phyloP scores from a whole-genome alignment of 92 coral and sea anemone species.

The Epizoanthus fatuus region DNA sequence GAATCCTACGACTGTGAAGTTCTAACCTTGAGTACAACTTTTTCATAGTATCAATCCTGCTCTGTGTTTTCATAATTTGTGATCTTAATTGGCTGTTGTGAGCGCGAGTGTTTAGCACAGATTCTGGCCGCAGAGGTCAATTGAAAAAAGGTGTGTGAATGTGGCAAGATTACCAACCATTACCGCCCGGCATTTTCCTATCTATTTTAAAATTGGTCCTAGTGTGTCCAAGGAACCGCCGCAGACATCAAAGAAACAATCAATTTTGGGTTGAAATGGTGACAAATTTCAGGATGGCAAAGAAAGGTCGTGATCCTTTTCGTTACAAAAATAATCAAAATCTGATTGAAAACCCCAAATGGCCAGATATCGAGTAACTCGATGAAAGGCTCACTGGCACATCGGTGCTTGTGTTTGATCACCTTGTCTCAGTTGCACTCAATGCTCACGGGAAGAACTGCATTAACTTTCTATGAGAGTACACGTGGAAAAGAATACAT shows the following conservation, averaged over 20 bases:
- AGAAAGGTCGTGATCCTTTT: constrained; percentile 48
- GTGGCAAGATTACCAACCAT: not conserved
- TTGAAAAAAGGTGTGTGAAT: constrained; percentile 16
- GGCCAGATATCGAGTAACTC: constrained; percentile 4
- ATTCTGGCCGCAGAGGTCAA: constrained; percentile 31
- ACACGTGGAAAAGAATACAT: too few relatives aligned
- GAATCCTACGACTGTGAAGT: not conserved
- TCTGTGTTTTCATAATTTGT: not conserved
- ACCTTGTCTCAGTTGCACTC: not conserved
- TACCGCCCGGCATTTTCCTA: not conserved
- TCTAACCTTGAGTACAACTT: not conserved
- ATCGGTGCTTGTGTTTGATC: not conserved
- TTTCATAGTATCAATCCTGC: not conserved
- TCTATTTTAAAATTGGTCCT: not conserved
- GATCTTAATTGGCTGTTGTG: constrained; percentile 2
- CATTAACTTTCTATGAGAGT: too few relatives aligned
- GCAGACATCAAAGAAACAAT: constrained; percentile 28
- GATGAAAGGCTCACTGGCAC: constrained; percentile 14
- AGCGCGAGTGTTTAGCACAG: constrained; percentile 15
- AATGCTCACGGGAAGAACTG: not conserved
- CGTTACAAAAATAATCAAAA: constrained; percentile 41
- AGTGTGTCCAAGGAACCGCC: not conserved
- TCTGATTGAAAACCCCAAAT: constrained; percentile 12
- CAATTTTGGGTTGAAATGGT: not conserved
- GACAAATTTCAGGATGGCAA: constrained; percentile 10